Evolutionary conservation across 2,888 invertebrate genomes (phyloP), one percentile per base, ranked within the genome.

Genomic region (Helicoverpa assulta): DNA sequence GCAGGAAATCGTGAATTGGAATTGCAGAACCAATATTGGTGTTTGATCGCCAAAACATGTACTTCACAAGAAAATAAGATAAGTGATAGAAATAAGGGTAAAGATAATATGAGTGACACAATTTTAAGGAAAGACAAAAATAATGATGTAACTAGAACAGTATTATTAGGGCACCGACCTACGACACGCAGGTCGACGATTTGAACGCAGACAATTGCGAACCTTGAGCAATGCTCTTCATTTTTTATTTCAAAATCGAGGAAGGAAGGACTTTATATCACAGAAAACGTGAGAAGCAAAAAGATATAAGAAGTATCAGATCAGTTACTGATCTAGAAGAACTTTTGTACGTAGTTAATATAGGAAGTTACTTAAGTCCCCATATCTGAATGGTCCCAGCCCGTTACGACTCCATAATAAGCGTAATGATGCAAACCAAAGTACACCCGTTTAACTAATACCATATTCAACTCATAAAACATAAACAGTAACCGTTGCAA

Each of bases 1-100:
- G 51, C 58, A 67, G 64, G 72, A 76, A 80, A 58, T 62, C 8
- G 63, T 33, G 8, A 37, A 12, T 19, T 62, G 6, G 55, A 21
- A 69, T 75, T 62, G 66, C 43, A 26, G 59, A 75, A 47, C 21
- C 50, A 33, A 47, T 63, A 51, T 53, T 33, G 56, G n/a, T 26
- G 60, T 65, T 63, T 47, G 43, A 10, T 19, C 52, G 18, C n/a
- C 29, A 8, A 62, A 78, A 80, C 67, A 19, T 51, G 37, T 55
- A 59, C 37, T 63, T 37, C 50, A 55, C 18, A 58, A 67, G 63
- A 37, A 60, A 59, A 16, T 52, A 19, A 67, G 43, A 67, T 70
- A 21, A 56, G 70, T 55, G 19, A 40, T 40, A 47, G 29, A n/a
- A 16, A 40, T 58, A 51, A 57, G 37, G 63, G 47, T 54, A 40